Evolutionary conservation across 1,140 invertebrate genomes (phyloP), one percentile per base, ranked within the genome.

Genomic region (Stegodyphus dumicola): DNA sequence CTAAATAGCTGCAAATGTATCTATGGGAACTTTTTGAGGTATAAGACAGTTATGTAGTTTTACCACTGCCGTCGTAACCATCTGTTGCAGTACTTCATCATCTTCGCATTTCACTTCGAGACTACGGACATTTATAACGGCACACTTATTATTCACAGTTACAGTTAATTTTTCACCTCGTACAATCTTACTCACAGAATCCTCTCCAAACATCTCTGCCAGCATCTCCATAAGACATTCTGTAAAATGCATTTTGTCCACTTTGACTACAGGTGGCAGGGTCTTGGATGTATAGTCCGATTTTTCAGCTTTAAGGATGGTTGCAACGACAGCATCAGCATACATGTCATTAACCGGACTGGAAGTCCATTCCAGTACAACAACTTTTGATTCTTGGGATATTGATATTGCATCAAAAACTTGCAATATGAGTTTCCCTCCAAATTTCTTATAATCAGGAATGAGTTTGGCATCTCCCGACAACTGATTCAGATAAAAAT

Each of bases 331-430:
- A 18, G 97, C 95, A 92, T 99, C 98, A 2, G 98, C 97, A 91
- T 96, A 99, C 96, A 99, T 99, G 90, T 99, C 98, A 89, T 97
- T 96, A 18, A 98, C 94, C 11, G 98, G 97, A 89, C 95, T 97
- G 17, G 97, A 96, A 17, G 94, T 91, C 98, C 98, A 99, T 93
- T 97, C 97, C 73, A 99, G 92, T 0, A 95, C 94, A 6, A 97
- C 94, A 83, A 96, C 94, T 89, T 95, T 95, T 48, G 94, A 93
- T 87, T 98, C 96, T n/a, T 97, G 92, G 0, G 93, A 94, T 6
- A 99, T 92, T 86, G 95, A 95, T 49, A 99, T 92, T 87, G 93
- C 94, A 85, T 92, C 91, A 88, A 94, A 93, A 7, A 93, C 91
- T 85, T 94, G 93, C 88, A 98, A 95, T 1, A 88, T 89, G 2